phyloP scores from a whole-genome alignment of 2,797 vertebrate species.

The Setipinna tenuifilis region DNA sequence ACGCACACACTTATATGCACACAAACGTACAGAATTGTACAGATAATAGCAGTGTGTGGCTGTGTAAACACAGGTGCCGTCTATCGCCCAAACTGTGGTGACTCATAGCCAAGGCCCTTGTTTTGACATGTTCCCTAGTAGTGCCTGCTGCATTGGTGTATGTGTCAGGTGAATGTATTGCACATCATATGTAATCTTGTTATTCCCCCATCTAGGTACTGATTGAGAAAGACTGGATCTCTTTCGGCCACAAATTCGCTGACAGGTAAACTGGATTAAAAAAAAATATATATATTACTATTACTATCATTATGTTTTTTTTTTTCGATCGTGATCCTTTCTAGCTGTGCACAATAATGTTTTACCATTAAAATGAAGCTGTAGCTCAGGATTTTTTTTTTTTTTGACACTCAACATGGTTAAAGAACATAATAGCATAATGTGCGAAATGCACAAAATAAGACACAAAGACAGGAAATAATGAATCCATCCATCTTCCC shows the following conservation, averaged over 20 bases:
- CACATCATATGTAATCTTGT: slow-evolving; percentile 2
- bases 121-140: not conserved
- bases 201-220: slow-evolving; percentile 79
- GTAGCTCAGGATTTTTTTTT: too few relatives aligned
- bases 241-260: slow-evolving; percentile 98
- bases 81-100: not conserved
- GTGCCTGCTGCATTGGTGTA: not conserved
- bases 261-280: slow-evolving; percentile 84
- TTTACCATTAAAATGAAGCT: too few relatives aligned
- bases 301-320: too few relatives aligned
- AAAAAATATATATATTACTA: not conserved
- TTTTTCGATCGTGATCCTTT: too few relatives aligned
- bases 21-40: not conserved
- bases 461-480: too few relatives aligned
- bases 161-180: not conserved
- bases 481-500: not conserved
- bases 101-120: not conserved
- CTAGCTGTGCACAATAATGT: too few relatives aligned
- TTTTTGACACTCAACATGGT: too few relatives aligned
- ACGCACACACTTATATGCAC: not conserved
- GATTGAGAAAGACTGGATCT: slow-evolving; percentile 99
- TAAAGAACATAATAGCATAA: too few relatives aligned
- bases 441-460: too few relatives aligned
- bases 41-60: too few relatives aligned
- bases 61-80: not conserved